These are phyloP conservation scores for Labrus mixtus DNA, from an alignment of 2,113 vertebrate genomes.

Conservation along the genomic window DNA sequence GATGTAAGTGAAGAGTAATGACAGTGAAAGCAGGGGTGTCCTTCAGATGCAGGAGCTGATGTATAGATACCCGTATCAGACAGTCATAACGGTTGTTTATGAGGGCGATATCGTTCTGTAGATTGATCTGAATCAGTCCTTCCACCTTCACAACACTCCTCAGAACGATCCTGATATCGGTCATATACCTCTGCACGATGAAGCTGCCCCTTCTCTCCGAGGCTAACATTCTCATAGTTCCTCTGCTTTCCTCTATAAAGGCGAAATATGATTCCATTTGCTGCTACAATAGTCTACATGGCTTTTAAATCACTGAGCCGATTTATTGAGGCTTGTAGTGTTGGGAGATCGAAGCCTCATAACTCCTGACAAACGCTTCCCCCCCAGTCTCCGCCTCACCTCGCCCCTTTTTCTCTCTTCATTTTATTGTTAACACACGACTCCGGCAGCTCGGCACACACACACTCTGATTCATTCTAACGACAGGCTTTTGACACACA, in stretches of 20 bases:
- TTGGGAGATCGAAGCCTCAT: slow-evolving; percentile 64
- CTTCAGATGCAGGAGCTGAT: slow-evolving; percentile 47
- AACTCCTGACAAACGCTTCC: slow-evolving; percentile 62
- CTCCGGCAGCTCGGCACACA: slow-evolving; percentile 52
- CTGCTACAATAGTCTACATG: slow-evolving; percentile 51
- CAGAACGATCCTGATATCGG: slow-evolving; percentile 16
- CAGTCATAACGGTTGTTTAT: slow-evolving; percentile 49
- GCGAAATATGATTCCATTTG: slow-evolving; percentile 71
- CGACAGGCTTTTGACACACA: slow-evolving; percentile 35
- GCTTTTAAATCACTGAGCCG: slow-evolving; percentile 69
- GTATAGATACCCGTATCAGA: slow-evolving; percentile 34
- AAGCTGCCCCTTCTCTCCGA: slow-evolving; percentile 26
- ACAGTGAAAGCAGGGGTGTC: slow-evolving; percentile 29
- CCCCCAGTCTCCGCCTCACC: neutral
- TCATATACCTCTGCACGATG: neutral
- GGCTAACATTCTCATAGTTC: slow-evolving; percentile 34
- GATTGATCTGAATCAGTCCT: slow-evolving; percentile 47
- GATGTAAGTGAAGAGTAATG: slow-evolving; percentile 33
- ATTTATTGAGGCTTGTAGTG: slow-evolving; percentile 64
- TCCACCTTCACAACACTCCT: slow-evolving; percentile 1
- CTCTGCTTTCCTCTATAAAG: slow-evolving; percentile 63
- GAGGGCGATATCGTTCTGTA: slow-evolving; percentile 19
- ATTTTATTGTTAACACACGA: slow-evolving; percentile 52
- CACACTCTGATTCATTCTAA: slow-evolving; percentile 47
- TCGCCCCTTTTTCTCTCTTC: neutral